Base-by-base conservation (phyloP, 2,797 vertebrate genomes). In the Echeneis naucrates region DNA sequence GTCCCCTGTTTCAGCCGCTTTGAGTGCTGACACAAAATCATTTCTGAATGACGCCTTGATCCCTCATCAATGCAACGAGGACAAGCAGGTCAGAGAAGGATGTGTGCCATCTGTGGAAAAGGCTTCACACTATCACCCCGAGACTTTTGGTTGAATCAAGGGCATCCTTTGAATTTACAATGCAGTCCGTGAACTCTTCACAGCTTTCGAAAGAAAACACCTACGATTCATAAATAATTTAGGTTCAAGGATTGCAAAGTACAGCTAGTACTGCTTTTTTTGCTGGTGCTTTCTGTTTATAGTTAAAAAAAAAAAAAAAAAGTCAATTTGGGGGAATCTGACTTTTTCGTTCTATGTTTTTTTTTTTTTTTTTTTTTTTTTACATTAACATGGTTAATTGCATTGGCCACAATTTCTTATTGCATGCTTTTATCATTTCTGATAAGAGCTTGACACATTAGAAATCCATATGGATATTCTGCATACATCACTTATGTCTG, bases 81-180 rank as follows among this genome's bases (percentile, higher is more conserved):
- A 60, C 61, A 32, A 16, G 55, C 38, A 17, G 76, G 77, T 73
- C 77, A 71, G 52, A 69, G 19, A 60, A 63, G 55, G 62, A 64
- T 26, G 55, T 59, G 54, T 42, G 38, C 54, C 55, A 23, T 64
- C 53, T 61, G 14, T 51, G 44, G 9, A 40, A 55, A 76, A 56
- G 23, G 30, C 19, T 26, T 65, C 50, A 59, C 44, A 16, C 32
- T 37, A 55, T 79, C 58, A 64, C 45, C 64, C n/a, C 26, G 72
- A 68, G 60, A 53, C 63, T 72, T 60, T 68, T 27, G 19, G 24
- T 73, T 32, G 4, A 40, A 65, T 67, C 32, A 8, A 32, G 19
- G 72, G 55, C 68, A 56, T 59, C 62, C 23, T 75, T 78, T 84
- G 62, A 77, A 87, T 89, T 69, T 77, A 74, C 68, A 79, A 78